Evolutionary conservation across 2,797 vertebrate species (phyloP).

Genomic region (Sphenodon punctatus): DNA sequence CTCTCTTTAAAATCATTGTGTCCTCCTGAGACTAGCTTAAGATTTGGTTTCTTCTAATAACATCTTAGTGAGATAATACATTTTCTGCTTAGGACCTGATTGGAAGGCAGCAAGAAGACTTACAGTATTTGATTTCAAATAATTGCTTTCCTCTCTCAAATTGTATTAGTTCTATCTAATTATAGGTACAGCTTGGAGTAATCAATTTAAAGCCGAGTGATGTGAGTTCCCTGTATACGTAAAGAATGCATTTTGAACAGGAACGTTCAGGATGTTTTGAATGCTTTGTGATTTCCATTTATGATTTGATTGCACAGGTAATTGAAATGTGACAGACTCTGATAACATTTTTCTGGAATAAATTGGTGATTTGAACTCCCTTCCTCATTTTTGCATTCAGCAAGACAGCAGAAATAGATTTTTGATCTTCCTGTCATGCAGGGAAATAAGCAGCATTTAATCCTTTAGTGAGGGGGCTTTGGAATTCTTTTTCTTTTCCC

Average conservation of each 20-base stretch:
- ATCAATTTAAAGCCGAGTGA: slow-evolving; percentile 38
- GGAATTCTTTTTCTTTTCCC: background rate
- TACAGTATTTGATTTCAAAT: slow-evolving; percentile 53
- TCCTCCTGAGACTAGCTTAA: slow-evolving; percentile 21
- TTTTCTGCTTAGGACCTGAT: slow-evolving; percentile 47
- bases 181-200: slow-evolving; percentile 48
- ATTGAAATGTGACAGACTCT: slow-evolving; percentile 46
- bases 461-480: background rate
- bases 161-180: slow-evolving; percentile 58
- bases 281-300: slow-evolving; percentile 53
- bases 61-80: slow-evolving; percentile 15
- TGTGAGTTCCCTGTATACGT: slow-evolving; percentile 26
- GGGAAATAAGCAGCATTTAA: background rate
- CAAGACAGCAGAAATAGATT: background rate
- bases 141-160: slow-evolving; percentile 34
- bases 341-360: slow-evolving; percentile 49
- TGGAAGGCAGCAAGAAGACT: slow-evolving; percentile 44
- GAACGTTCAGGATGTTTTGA: slow-evolving; percentile 24
- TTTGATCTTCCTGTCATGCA: background rate
- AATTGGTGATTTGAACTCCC: slow-evolving; percentile 35
- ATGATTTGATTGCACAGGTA: slow-evolving; percentile 57
- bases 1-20: background rate
- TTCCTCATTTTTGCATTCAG: slow-evolving; percentile 7
- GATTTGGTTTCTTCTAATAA: slow-evolving; percentile 35
- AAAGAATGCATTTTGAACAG: slow-evolving; percentile 56